Conservation (phyloP, 1,140 invertebrate genomes). For the Musca domestica region DNA sequence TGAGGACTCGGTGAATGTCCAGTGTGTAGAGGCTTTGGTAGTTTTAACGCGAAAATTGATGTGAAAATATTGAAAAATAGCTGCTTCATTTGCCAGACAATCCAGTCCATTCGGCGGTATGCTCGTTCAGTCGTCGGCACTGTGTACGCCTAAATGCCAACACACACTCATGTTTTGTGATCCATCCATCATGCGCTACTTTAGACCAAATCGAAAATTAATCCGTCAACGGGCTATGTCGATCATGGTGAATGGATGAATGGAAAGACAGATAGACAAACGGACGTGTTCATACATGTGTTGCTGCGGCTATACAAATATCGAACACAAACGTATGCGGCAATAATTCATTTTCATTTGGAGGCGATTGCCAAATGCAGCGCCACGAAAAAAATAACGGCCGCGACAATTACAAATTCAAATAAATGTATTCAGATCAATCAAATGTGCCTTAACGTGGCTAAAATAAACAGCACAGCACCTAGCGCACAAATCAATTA, state of each 20-base stretch:
- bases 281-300: constrained; percentile 4
- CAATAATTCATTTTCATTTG: no score
- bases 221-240: constrained; percentile 16
- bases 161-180: constrained; percentile 4
- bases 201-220: constrained; percentile 20
- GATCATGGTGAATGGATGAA: constrained; percentile 7
- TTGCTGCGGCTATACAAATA: neutral
- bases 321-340: neutral
- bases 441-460: constrained; percentile 14
- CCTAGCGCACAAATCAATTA: no score
- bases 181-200: constrained; percentile 15
- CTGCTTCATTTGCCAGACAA: no score
- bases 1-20: neutral
- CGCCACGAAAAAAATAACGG: neutral
- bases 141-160: neutral
- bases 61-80: no score
- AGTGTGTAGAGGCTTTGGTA: neutral
- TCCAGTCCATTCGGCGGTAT: no score
- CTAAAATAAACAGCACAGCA: neutral
- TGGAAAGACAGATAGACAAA: neutral
- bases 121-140: no score
- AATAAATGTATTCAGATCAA: constrained; percentile 6
- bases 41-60: neutral
- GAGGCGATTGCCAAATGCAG: constrained; percentile 16
- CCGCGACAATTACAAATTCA: neutral